Evolutionary conservation across 2,113 vertebrate species (phyloP), one percentile per base, ranked within the genome.

Genomic region (Anarrhichthys ocellatus): DNA sequence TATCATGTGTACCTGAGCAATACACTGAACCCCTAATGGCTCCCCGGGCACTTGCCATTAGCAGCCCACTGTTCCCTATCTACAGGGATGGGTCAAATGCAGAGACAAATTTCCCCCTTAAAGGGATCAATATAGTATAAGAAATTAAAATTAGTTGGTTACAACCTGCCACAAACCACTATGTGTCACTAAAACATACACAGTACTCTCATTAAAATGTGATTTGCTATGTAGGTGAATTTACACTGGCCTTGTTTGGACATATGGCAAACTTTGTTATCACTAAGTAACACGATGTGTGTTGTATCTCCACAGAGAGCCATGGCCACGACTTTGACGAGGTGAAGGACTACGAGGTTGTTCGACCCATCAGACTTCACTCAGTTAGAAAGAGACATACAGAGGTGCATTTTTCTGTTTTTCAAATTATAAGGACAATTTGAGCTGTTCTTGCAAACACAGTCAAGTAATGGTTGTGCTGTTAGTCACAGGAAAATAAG

Each of bases 281-380:
- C 29, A 18, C 27, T 15, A 64, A 62, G 1, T 5, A 2, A 56
- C 0, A n/a, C 5, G 15, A 36, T n/a, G 32, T 3, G 9, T 76
- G 18, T 50, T 78, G 11, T 48, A 10, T 81, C 66, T 86, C 67
- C 62, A 64, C 88, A 96, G 95, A 82, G 24, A 81, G 90, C 80
- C 83, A 84, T 0, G 61, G 54, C 38, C 58, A 52, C 61, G 59
- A 40, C 1, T 83, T 92, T 54, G 69, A 92, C 2, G 89, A 89
- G 20, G 84, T 67, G 22, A 78, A 83, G 34, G 80, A 90, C 52
- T 94, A 93, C 20, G 94, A 95, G 66, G 82, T 96, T 64, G 90
- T 96, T 27, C 93, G 86, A 80, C 95, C 95, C 7, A 50, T 95
- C 66, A 87, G 85, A 80, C 84, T 96, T 50, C 94, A 95, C 73